Evolutionary conservation across 2,888 invertebrate genomes (phyloP), one percentile per base, ranked within the genome.

Genomic region (Drosophila stalkeri): DNA sequence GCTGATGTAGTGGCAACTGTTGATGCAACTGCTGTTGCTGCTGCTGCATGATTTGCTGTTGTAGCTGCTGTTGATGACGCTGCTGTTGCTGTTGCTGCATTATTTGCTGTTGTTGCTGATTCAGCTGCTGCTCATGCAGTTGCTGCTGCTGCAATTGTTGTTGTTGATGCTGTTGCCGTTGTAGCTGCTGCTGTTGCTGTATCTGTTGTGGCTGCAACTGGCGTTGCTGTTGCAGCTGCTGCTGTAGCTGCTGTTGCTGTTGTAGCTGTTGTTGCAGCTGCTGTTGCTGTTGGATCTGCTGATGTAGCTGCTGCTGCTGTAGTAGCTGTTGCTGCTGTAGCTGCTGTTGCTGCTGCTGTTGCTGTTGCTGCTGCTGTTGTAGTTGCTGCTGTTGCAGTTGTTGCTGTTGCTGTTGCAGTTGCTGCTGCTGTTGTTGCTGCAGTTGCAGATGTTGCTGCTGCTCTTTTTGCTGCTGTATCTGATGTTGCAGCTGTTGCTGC

Each of bases 41-140:
- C 3, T 12, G 49, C 12, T 57, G 67, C 8, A 27, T 27, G 27
- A 27, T 27, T 27, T 35, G 37, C 18, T 60, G 66, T 8, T 56
- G 72, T 33, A 4, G 2, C 2, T 47, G 47, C 9, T 23, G 44
- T 1, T 23, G 20, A 5, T 23, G 44, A 0, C 12, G 44, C 1
- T 6, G 44, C 7, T 47, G 47, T 1, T 49, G 49, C 2, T 49
- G 20, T 4, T 9, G 43, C 18, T 18, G n/a, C 18, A 9, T n/a
- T 4, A 12, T 27, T 2, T 9, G 46, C n/a, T 41, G 39, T 2
- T 5, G 37, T 3, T 2, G 37, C 7, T 7, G 2, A 7, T 39
- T 14, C 6, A 16, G 16, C 37, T 39, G 37, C 16, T 6, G 37
- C 16, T 39, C 39, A 2, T 35, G 27, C 8, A 11, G 27, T 2